phyloP scores from a whole-genome alignment of 2,888 invertebrate genomes.

The Mimumesa dahlbomi region DNA sequence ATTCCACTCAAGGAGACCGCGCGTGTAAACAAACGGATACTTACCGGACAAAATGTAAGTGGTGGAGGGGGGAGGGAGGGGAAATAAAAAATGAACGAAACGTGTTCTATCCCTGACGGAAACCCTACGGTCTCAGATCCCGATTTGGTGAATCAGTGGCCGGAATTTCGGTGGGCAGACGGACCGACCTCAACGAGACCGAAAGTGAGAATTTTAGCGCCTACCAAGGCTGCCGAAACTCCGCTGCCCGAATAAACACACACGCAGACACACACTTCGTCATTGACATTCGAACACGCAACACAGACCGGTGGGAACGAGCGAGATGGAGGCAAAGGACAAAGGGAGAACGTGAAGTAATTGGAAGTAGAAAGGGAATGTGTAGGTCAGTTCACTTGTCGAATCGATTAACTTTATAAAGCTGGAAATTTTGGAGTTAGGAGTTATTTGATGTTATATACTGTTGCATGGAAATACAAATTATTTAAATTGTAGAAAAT shows the following conservation, averaged over 20 bases:
- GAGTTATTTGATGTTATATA: not conserved
- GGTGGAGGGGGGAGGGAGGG: too few relatives aligned
- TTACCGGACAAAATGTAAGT: too few relatives aligned
- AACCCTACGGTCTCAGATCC: slow-evolving; percentile 4
- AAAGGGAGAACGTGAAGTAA: not conserved
- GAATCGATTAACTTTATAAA: too few relatives aligned
- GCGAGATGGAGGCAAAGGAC: slow-evolving; percentile 4
- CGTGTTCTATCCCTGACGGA: too few relatives aligned
- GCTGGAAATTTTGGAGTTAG: not conserved
- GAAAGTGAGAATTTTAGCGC: slow-evolving; percentile 77
- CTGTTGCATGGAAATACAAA: too few relatives aligned
- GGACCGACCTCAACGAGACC: slow-evolving; percentile 54
- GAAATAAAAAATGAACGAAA: too few relatives aligned
- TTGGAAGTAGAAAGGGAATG: slow-evolving; percentile 23
- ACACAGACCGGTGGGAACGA: slow-evolving; percentile 15
- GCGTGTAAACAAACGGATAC: too few relatives aligned
- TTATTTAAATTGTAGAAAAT: too few relatives aligned
- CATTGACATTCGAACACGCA: slow-evolving; percentile 63
- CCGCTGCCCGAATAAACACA: slow-evolving; percentile 54
- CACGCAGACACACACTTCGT: slow-evolving; percentile 35
- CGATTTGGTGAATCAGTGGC: slow-evolving; percentile 54
- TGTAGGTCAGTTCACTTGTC: too few relatives aligned
- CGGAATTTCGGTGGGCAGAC: slow-evolving; percentile 52
- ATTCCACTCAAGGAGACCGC: too few relatives aligned
- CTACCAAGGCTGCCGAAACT: slow-evolving; percentile 72